Base-by-base conservation (phyloP, 2,888 invertebrate species). In the Conchocele bisecta region DNA sequence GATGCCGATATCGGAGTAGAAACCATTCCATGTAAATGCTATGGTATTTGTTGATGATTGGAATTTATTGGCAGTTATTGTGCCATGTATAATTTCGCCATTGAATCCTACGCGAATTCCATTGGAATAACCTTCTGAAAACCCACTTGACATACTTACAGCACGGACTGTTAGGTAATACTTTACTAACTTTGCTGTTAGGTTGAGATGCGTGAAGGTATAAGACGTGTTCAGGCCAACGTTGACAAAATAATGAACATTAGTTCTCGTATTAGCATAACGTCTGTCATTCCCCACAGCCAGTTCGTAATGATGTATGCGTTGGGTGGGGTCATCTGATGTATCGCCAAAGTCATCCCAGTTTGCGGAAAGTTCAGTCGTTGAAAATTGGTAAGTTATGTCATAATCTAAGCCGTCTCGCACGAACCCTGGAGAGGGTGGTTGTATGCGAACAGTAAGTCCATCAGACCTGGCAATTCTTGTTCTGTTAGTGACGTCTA, bases 91-190 rank as follows among this genome's bases (percentile, higher is more conserved):
- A 26, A 82, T 65, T 9, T 41, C 71, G 20, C 68, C 69, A 17
- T 54, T 28, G 57, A 53, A 80, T 2, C 84, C 83, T 11, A 80
- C 83, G 37, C 63, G 66, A 20, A 86, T 70, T 17, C 86, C 86
- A 53, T 84, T 83, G 0, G 84, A 83, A 31, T 69, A 74, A 24
- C 67, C 80, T 65, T 84, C 83, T 13, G 67, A 70, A 44, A 64
- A 69, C 26, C 83, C 75, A 3, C 83, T 82, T n/a, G 84, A 79
- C 13, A 48, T 41, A 42, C 82, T 83, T 50, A 75, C 69, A n/a
- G 79, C 83, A n/a, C 84, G 61, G 7, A 86, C 84, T 13, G 86
- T 83, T 31, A 84, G 57, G 46, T 73, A 86, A 44, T 86, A 86
- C 1, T 69, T 63, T 1, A 75, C 75, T 17, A 58, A 41, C 56